Conservation (phyloP, 1,140 invertebrate genomes). For the Drosophila baimaii region DNA sequence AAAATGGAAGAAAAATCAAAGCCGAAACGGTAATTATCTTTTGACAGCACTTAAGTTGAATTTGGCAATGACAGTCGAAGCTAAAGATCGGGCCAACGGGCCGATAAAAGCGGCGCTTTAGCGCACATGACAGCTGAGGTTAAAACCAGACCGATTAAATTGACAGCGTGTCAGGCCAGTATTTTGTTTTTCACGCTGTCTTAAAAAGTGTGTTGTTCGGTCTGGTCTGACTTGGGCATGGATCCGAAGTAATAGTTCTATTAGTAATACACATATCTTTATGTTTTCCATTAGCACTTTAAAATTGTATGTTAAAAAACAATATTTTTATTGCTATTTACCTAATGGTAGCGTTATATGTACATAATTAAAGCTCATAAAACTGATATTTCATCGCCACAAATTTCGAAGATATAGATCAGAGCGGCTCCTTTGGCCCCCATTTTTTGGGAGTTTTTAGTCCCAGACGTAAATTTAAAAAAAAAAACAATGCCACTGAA, state of each 20-base stretch:
- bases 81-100: conserved; percentile 54
- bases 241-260: conserved; percentile 17
- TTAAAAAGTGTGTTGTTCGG: conserved; percentile 42
- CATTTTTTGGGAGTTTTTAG: too few relatives aligned
- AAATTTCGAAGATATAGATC: too few relatives aligned
- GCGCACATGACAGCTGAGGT: conserved; percentile 63
- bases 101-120: conserved; percentile 65
- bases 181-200: conserved; percentile 48
- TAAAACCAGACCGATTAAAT: conserved; percentile 69
- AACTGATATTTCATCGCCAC: too few relatives aligned
- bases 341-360: too few relatives aligned
- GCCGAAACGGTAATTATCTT: conserved; percentile 78
- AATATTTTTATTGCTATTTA: too few relatives aligned
- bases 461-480: too few relatives aligned
- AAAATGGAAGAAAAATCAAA: conserved; percentile 40
- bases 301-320: too few relatives aligned
- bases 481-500: too few relatives aligned
- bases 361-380: too few relatives aligned
- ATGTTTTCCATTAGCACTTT: background rate
- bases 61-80: conserved; percentile 70
- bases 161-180: conserved; percentile 59
- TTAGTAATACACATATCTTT: conserved; percentile 27
- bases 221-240: conserved; percentile 12
- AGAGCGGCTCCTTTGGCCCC: too few relatives aligned
- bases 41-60: conserved; percentile 80